phyloP scores from a whole-genome alignment of 2,113 vertebrate species.

The Neogobius melanostomus region DNA sequence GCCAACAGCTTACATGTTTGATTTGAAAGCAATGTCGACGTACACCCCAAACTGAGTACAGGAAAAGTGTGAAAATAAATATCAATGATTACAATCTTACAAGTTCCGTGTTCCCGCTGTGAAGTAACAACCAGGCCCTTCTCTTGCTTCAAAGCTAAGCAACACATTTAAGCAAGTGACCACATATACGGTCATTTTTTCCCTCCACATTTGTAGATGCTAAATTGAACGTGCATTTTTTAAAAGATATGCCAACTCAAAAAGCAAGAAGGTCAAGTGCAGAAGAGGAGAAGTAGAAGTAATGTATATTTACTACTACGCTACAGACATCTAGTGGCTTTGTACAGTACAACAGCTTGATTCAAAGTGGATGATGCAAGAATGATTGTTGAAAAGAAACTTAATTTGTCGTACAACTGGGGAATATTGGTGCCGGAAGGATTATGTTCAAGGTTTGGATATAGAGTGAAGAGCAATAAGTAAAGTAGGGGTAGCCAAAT shows the following conservation, averaged over 20 bases:
- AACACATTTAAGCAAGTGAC: neutral
- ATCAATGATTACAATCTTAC: neutral
- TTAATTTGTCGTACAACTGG: too few relatives aligned
- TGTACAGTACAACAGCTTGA: slow-evolving; percentile 34
- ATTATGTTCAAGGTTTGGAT: neutral
- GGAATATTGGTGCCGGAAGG: neutral
- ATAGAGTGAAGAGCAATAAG: too few relatives aligned
- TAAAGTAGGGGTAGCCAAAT: too few relatives aligned
- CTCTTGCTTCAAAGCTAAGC: neutral
- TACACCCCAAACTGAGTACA: neutral
- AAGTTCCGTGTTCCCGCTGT: neutral
- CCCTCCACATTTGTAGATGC: too few relatives aligned
- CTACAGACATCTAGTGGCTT: slow-evolving; percentile 70
- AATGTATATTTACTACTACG: slow-evolving; percentile 30
- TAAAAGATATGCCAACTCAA: neutral
- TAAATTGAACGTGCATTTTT: too few relatives aligned
- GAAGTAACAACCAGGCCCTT: neutral
- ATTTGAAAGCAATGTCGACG: neutral
- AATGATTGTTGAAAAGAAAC: neutral
- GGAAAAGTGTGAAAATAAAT: neutral
- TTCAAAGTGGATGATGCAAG: neutral
- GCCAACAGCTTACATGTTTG: neutral
- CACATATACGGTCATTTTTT: too few relatives aligned
- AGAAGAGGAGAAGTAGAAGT: neutral
- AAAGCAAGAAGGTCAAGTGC: too few relatives aligned